Evolutionary conservation across 2,113 vertebrate genomes (phyloP).

Genomic region (Sylvilagus bachmani): DNA sequence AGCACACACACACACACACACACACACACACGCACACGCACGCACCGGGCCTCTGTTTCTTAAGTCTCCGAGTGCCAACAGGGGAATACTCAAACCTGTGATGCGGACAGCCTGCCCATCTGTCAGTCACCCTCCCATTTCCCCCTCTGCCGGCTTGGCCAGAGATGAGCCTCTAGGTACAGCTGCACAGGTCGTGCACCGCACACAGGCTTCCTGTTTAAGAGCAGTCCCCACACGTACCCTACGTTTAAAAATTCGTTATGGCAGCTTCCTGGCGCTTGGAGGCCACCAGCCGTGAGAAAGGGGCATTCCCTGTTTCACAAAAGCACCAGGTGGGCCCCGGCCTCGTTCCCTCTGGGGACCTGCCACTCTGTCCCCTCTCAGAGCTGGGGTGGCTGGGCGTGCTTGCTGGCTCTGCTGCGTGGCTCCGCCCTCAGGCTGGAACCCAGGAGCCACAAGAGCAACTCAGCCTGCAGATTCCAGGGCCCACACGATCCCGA

Average conservation of each 20-base stretch:
- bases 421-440: background rate
- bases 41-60: background rate
- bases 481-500: slow-evolving; percentile 77
- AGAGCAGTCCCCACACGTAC: background rate
- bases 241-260: background rate
- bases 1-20: too few species aligned
- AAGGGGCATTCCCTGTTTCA: background rate
- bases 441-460: background rate
- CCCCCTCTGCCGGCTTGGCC: background rate
- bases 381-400: background rate
- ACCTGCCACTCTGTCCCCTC: background rate
- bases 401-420: background rate
- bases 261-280: background rate
- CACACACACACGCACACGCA: too few species aligned
- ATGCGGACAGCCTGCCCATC: background rate
- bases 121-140: background rate
- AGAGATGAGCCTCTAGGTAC: background rate
- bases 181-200: background rate
- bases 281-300: background rate
- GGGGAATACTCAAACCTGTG: background rate
- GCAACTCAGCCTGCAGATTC: slow-evolving; percentile 73
- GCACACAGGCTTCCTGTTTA: background rate
- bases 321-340: background rate
- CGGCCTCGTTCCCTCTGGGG: background rate
- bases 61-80: background rate